Evolutionary conservation across 92 coral and sea anemone species (phyloP), one percentile per base, ranked within the genome.

Genomic region (Diadumene lineata): DNA sequence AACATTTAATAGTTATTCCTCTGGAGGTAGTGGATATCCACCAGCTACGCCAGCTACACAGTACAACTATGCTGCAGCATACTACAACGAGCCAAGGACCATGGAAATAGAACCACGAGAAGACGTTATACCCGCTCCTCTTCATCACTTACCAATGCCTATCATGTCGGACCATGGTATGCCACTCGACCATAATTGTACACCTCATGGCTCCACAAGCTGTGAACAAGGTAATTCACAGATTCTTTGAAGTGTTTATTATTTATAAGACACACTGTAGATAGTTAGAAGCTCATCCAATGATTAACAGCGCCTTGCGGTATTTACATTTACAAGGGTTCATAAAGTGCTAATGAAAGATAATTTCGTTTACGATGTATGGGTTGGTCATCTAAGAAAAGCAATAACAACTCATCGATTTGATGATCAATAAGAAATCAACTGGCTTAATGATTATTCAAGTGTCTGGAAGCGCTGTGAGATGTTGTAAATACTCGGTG

Each of bases 161-260:
- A 58, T 60, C 43, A 66, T 90, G 53, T 62, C 68, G 46, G 97
- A 91, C 63, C 90, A 91, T 13, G 33, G 69, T 32, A 79, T 77
- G 56, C 73, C 77, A 15, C 62, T 90, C 43, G 82, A 78, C 58
- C 82, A 78, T 66, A 67, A 34, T 58, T 78, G 82, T 78, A 43
- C 68, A 32, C 75, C 82, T 29, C 82, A 66, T 31, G 82, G 22
- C 43, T 60, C 79, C 3, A 16, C 58, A n/a, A 86, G 81, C 82
- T 84, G 93, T 63, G 97, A 88, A 76, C 97, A 91, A 87, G 97
- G 92, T 91, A 81, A 73, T 69, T 34, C 77, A 70, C 62, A 77
- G 81, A 55, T 60, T 46, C 68, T 64, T 61, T 64, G 50, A 64
- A 70, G 84, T 86, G 88, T 90, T 62, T 79, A 81, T 79, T 78